A percentile compares a stretch with the other conserved stretches of the same genome.
Conservation (phyloP, 2,113 vertebrate species). For the Redunca redunca region DNA sequence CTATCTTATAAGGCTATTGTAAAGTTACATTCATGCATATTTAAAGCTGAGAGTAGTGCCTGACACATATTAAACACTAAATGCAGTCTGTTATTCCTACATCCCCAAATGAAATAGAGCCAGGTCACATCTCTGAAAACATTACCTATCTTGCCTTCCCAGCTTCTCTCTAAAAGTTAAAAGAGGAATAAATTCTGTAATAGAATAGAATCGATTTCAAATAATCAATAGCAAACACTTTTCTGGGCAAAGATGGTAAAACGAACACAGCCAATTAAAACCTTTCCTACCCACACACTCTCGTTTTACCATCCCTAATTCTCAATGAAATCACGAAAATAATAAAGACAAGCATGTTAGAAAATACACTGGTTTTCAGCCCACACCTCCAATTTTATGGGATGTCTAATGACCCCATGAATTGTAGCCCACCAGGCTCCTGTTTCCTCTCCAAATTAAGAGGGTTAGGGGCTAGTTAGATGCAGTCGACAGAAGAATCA, state of each 20-base stretch:
- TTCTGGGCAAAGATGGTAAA: not conserved
- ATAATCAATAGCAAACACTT: not conserved
- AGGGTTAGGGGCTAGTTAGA: not conserved
- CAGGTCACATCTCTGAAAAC: not conserved
- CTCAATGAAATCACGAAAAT: not conserved
- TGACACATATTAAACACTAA: not conserved
- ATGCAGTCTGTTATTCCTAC: not conserved
- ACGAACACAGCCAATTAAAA: not conserved
- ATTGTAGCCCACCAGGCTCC: not conserved
- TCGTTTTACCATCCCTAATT: not conserved
- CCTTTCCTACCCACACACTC: not conserved
- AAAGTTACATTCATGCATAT: not conserved
- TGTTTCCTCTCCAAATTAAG: not conserved
- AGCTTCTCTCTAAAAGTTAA: not conserved
- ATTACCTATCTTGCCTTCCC: not conserved
- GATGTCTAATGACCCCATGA: not conserved
- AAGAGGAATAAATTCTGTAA: not conserved
- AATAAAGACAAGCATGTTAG: not conserved
- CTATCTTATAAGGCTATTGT: not conserved
- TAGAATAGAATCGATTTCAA: not conserved
- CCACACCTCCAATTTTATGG: not conserved
- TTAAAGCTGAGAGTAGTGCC: not conserved
- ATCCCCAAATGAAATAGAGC: not conserved
- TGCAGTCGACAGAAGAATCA: not conserved
- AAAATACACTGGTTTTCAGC: no score